phyloP scores from a whole-genome alignment of 2,797 vertebrate genomes.

The Okamejei kenojei region DNA sequence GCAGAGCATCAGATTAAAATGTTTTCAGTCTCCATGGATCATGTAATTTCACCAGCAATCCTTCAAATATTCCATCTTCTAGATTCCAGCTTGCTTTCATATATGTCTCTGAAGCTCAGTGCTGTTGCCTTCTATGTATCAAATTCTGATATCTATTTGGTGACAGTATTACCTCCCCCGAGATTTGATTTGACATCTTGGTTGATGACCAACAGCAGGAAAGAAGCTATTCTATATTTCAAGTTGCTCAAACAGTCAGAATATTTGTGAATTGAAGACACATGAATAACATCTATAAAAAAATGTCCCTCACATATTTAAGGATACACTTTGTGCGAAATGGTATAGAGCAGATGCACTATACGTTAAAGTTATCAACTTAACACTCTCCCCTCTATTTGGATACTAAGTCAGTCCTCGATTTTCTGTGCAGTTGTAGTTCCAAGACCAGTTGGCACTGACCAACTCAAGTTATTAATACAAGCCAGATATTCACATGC shows the following conservation, averaged over 20 bases:
- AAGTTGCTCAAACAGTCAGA: background rate
- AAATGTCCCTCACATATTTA: background rate
- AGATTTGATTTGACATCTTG: constrained; percentile 21
- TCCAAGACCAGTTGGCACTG: constrained; percentile 26
- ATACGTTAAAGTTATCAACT: background rate
- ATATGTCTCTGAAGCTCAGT: background rate
- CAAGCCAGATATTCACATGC: background rate
- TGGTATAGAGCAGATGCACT: background rate
- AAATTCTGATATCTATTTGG: background rate
- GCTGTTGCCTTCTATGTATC: background rate
- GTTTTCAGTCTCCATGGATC: background rate
- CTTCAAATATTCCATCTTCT: background rate
- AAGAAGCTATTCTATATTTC: background rate
- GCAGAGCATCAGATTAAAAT: background rate
- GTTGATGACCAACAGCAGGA: background rate
- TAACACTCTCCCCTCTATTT: background rate
- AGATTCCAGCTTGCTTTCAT: background rate
- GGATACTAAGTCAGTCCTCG: background rate
- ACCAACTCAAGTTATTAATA: constrained; percentile 31
- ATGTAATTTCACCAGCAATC: background rate
- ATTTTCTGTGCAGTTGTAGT: constrained; percentile 16
- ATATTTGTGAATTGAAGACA: background rate
- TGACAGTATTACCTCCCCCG: background rate
- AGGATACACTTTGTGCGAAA: background rate
- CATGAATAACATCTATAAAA: background rate